Conservation (phyloP, 2,888 invertebrate genomes). For the Stegophylla sp. region DNA sequence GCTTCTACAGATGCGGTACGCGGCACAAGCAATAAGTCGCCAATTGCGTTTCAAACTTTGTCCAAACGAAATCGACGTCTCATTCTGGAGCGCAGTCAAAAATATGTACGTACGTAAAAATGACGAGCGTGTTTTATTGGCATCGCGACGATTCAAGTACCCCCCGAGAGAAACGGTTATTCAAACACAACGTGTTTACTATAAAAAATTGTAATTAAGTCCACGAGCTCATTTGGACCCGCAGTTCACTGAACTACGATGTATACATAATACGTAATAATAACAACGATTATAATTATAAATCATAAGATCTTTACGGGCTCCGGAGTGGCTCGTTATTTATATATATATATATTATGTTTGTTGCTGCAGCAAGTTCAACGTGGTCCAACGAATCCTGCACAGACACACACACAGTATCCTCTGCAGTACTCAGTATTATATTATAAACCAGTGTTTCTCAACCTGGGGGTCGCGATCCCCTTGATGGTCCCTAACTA, state of each 20-base stretch:
- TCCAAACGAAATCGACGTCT: conserved; percentile 23
- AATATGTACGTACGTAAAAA: conserved; percentile 36
- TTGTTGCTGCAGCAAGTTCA: conserved; percentile 20
- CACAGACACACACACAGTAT: too few relatives aligned
- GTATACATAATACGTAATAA: too few relatives aligned
- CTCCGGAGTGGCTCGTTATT: conserved; percentile 43
- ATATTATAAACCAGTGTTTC: too few relatives aligned
- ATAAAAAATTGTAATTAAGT: conserved; percentile 49
- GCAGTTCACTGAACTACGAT: conserved; percentile 45
- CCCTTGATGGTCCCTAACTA: too few relatives aligned
- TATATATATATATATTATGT: too few relatives aligned
- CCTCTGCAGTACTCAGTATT: too few relatives aligned
- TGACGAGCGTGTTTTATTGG: conserved; percentile 35
- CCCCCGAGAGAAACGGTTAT: conserved; percentile 31
- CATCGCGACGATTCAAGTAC: conserved; percentile 3
- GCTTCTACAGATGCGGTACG: too few relatives aligned
- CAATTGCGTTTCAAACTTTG: too few relatives aligned
- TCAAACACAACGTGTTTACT: conserved; percentile 32
- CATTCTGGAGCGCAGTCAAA: conserved; percentile 43
- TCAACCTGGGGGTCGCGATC: too few relatives aligned
- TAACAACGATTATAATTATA: too few relatives aligned
- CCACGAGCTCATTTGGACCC: conserved; percentile 39
- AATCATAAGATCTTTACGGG: conserved; percentile 48
- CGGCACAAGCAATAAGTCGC: too few relatives aligned
- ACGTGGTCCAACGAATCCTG: conserved; percentile 16